These are phyloP conservation scores for Oryzias woworae DNA, from an alignment of 2,113 vertebrate genomes.

Conservation along the genomic window DNA sequence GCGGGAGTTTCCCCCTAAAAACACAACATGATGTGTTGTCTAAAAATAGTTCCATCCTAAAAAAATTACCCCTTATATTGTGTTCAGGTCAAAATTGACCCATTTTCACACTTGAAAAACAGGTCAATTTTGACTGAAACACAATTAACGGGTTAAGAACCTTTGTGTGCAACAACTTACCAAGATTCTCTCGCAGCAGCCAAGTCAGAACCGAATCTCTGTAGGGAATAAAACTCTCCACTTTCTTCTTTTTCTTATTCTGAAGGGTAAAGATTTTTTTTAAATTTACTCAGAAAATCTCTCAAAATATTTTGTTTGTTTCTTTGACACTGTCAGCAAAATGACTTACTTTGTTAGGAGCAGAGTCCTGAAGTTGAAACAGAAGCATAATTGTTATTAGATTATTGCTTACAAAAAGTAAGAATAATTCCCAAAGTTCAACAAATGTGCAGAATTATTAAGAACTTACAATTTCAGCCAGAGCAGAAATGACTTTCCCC, in stretches of 20 bases:
- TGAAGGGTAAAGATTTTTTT: slow-evolving; percentile 28
- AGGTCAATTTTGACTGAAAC: too few species aligned
- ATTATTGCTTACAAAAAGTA: neutral
- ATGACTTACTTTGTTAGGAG: slow-evolving; percentile 89
- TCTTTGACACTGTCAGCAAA: neutral
- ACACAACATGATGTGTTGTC: neutral
- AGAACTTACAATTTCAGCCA: slow-evolving; percentile 89
- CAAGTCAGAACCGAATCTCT: slow-evolving; percentile 96
- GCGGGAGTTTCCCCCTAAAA: slow-evolving; percentile 92
- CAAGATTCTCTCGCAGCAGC: slow-evolving; percentile 95
- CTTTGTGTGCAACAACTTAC: slow-evolving; percentile 67
- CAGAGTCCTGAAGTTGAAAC: slow-evolving; percentile 82
- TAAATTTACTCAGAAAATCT: neutral
- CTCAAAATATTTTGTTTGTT: fast-evolving
- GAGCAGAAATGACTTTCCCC: slow-evolving; percentile 96
- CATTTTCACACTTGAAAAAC: too few species aligned
- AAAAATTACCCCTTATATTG: neutral
- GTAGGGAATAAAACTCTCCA: slow-evolving; percentile 93
- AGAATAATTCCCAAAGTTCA: neutral
- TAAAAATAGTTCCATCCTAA: neutral
- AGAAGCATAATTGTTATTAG: neutral
- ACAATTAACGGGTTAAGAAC: too few species aligned
- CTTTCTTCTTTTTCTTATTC: slow-evolving; percentile 98
- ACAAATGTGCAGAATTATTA: neutral
- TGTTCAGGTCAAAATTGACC: too few species aligned